Evolutionary conservation across 2,888 invertebrate genomes (phyloP), one percentile per base, ranked within the genome.

Genomic region (Limnephilus marmoratus): DNA sequence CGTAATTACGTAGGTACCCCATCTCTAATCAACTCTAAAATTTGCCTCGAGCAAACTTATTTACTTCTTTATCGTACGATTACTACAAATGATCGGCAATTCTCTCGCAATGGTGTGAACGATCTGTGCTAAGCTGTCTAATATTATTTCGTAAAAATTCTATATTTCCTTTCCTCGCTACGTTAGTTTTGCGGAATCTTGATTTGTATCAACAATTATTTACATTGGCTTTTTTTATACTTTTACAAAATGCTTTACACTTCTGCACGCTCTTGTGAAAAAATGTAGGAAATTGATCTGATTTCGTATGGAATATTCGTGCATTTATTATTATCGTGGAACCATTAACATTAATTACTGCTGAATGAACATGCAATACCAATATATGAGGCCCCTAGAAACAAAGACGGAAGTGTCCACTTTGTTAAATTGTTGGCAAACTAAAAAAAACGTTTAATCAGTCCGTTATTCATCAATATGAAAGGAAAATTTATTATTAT

Each of bases 151-250:
- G 68, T n/a, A 68, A 68, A 68, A 45, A 89, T 81, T 89, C 81
- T 89, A 49, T 81, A 45, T 86, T 90, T 86, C 68, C 80, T 87
- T 91, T 34, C 41, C 41, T 53, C 81, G 91, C 91, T 91, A 68
- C 89, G 91, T 53, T 81, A 68, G 81, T 24, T 90, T 85, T 85
- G 83, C 37, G 91, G 91, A 91, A 91, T 91, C 81, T 37, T 53
- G 83, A 68, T 81, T 85, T 53, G 91, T 90, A 91, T 90, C 91
- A 34, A 80, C 24, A 9, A n/a, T 68, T 24, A 68, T 89, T 91
- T 89, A 91, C 91, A 82, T 91, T 85, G 80, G 29, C 31, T 87
- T 41, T 81, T 81, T 87, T 87, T 88, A 53, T 91, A 81, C 45
- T 53, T 53, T 87, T 53, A 87, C 87, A 53, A 87, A 87, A 87